Base-by-base conservation (phyloP, 2,113 vertebrate species). In the Prietella phreatophila region DNA sequence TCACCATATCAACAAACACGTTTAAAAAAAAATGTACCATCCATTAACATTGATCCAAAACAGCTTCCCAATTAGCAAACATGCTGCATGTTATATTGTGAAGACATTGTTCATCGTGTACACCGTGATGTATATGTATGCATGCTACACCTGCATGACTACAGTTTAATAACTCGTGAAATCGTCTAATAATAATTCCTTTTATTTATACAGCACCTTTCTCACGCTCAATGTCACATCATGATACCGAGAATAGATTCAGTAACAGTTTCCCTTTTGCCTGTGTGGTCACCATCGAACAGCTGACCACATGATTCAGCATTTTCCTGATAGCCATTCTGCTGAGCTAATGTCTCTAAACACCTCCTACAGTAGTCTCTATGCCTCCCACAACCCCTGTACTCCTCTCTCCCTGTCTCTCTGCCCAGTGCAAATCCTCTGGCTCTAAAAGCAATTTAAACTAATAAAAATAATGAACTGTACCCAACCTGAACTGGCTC, bases 281-380 rank as follows among this genome's bases (percentile, higher is more conserved):
- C 58, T 81, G 78, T 17, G 53, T 58, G 53, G 53, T 81, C 79
- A 83, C 69, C 73, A 63, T 84, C 86, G 81, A 85, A 55, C 33
- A 82, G 78, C 61, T 85, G 86, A 85, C 86, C 73, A 79, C 60
- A 86, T 88, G 89, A 87, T 82, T 89, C 85, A 86, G 85, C 85
- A 30, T 86, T 86, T 86, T 86, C 19, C 42, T 33, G 39, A 10
- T 61, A 86, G 85, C n/a, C 73, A 22, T 80, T 80, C 22, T 86
- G 85, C 85, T 80, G 75, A 86, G 73, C 85, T 86, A 76, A 79
- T 87, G 90, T 88, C 89, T 90, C 82, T 87, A 85, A 75, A 60
- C 55, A 85, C 25, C 56, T 63, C 56, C 39, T 42, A 30, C 33
- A 61, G 36, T 61, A 78, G 58, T 42, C 85, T 50, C 27, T 63